Evolutionary conservation across 2,797 vertebrate species (phyloP).

Genomic region (Sphaeramia orbicularis): DNA sequence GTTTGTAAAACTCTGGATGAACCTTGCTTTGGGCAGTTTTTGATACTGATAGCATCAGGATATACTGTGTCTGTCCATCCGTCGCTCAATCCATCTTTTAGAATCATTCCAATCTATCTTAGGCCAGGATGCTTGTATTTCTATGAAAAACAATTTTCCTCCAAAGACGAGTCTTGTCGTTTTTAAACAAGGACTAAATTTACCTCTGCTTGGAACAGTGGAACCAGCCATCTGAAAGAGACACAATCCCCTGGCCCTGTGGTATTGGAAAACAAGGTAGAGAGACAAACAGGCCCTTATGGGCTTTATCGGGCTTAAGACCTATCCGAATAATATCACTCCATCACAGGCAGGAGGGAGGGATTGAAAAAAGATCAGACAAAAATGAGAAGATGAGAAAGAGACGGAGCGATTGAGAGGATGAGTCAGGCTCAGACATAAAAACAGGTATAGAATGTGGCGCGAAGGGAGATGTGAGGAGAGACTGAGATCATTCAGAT

Average conservation of each 20-base stretch:
- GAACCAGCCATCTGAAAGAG: conserved; percentile 53
- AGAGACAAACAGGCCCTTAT: conserved; percentile 72
- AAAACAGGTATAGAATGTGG: conserved; percentile 78
- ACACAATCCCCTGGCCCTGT: conserved; percentile 54
- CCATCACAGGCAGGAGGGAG: conserved; percentile 71
- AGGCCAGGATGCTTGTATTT: conserved; percentile 10
- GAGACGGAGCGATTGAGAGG: conserved; percentile 73
- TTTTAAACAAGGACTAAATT: conserved; percentile 46
- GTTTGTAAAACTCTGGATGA: conserved; percentile 39
- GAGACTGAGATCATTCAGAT: conserved; percentile 76
- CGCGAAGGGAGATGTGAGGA: conserved; percentile 66
- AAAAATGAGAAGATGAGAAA: conserved; percentile 79
- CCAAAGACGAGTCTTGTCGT: conserved; percentile 27
- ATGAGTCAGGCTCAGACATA: conserved; percentile 80
- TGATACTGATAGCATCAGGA: conserved; percentile 20
- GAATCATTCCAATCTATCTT: conserved; percentile 1
- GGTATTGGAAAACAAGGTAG: conserved; percentile 69
- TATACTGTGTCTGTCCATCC: background rate
- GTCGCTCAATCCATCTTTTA: background rate
- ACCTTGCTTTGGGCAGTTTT: conserved; percentile 11
- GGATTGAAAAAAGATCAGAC: conserved; percentile 74
- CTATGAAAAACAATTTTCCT: conserved; percentile 45
- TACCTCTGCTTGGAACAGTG: conserved; percentile 46
- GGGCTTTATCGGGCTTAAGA: conserved; percentile 73
- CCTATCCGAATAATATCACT: conserved; percentile 77